Conservation (phyloP, 2,888 invertebrate genomes). For the Cheilosia scutellata region DNA sequence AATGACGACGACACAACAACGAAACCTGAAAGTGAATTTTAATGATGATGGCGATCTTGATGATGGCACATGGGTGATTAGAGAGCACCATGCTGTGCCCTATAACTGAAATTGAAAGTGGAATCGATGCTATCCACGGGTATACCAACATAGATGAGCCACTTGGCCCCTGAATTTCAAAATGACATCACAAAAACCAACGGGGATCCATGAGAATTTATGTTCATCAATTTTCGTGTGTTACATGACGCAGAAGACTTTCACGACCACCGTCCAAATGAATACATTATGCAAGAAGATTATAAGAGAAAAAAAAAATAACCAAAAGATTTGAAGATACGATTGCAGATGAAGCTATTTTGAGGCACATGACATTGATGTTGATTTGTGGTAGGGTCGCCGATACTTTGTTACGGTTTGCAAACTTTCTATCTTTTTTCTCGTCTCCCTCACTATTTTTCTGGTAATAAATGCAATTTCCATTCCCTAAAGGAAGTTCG, state of each 20-base stretch:
- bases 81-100: constrained; percentile 2
- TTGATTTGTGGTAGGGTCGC: constrained; percentile 46
- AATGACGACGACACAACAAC: background rate
- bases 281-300: constrained; percentile 44
- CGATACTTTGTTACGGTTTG: constrained; percentile 42
- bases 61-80: constrained; percentile 32
- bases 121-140: constrained; percentile 33
- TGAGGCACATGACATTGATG: background rate
- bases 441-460: background rate
- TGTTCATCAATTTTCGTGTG: constrained; percentile 23
- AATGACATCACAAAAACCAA: constrained; percentile 36
- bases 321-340: constrained; percentile 20
- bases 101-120: constrained; percentile 55
- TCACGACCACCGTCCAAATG: constrained; percentile 38
- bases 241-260: constrained; percentile 53
- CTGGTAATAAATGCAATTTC: constrained; percentile 41
- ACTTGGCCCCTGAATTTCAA: constrained; percentile 30
- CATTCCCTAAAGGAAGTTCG: background rate
- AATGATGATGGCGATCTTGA: constrained; percentile 40
- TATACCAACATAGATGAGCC: constrained; percentile 15
- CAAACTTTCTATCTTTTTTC: constrained; percentile 44
- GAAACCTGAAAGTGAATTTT: constrained; percentile 50
- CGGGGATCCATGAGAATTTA: constrained; percentile 30
- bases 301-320: constrained; percentile 1
- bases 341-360: constrained; percentile 17